Percentiles rank a stretch among this genome's conserved stretches.
phyloP scores from a whole-genome alignment of 2,797 vertebrate genomes.

The Myiotriccus ornatus region DNA sequence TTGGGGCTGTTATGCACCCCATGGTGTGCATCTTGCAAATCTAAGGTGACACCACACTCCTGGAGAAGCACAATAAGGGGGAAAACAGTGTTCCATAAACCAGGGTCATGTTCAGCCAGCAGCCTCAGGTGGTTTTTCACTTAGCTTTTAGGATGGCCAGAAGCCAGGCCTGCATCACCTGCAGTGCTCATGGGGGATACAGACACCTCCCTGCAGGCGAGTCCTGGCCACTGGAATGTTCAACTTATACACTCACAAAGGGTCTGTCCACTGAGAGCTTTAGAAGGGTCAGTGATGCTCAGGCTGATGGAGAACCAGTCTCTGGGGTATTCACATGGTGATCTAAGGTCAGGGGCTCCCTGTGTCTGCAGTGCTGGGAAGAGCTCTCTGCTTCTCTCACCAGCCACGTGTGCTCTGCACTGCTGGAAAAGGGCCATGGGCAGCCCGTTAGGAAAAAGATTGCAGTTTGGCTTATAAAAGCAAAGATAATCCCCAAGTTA shows the following conservation, averaged over 20 bases:
- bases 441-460: not conserved
- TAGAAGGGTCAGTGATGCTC: not conserved
- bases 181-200: not conserved
- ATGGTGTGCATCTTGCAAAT: not conserved
- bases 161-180: not conserved
- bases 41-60: not conserved
- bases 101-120: not conserved
- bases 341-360: not conserved
- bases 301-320: not conserved
- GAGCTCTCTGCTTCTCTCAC: not conserved
- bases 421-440: not conserved
- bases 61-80: not conserved
- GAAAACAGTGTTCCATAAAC: not conserved
- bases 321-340: not conserved
- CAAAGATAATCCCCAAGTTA: not conserved
- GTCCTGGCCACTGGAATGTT: not conserved
- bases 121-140: not conserved
- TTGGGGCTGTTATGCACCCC: not conserved
- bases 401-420: accelerated
- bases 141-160: not conserved
- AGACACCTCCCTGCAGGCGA: not conserved
- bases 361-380: not conserved
- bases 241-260: accelerated
- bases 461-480: not conserved
- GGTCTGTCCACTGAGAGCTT: not conserved